Conservation (phyloP, 2,888 invertebrate species). For the Pomacea canaliculata region DNA sequence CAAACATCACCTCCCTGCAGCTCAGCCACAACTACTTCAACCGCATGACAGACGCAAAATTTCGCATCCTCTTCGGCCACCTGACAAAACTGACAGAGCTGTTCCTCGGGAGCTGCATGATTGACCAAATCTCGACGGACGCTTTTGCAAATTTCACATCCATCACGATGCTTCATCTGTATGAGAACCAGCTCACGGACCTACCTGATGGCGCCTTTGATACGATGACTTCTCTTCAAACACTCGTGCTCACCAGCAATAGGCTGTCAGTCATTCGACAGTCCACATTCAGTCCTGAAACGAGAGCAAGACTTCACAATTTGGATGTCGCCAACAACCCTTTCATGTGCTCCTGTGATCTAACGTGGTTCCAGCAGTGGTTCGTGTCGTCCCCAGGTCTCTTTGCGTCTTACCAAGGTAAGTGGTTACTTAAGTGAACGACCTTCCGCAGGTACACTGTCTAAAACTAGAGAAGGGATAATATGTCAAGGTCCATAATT, state of each 20-base stretch:
- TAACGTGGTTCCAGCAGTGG: conserved; percentile 49
- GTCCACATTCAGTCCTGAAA: conserved; percentile 19
- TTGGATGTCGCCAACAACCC: conserved; percentile 75
- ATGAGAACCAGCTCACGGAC: conserved; percentile 5
- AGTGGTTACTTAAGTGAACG: no score
- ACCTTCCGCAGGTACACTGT: no score
- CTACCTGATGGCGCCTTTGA: conserved; percentile 27
- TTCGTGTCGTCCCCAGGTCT: background rate
- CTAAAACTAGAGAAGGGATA: no score
- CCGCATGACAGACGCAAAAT: background rate
- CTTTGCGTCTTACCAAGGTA: conserved; percentile 1
- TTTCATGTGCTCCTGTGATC: conserved; percentile 75
- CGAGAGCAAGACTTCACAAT: conserved; percentile 49
- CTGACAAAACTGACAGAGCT: background rate
- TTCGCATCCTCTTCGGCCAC: background rate
- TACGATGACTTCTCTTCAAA: conserved; percentile 15
- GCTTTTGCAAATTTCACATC: background rate
- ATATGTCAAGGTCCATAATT: no score
- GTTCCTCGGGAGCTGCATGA: background rate
- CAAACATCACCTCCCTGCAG: background rate
- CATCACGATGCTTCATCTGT: conserved; percentile 12
- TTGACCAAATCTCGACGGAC: background rate
- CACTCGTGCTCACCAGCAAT: conserved; percentile 22
- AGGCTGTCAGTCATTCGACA: conserved; percentile 25
- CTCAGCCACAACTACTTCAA: background rate